Conservation (phyloP, 2,888 invertebrate genomes). For the Parnassius glacialis region DNA sequence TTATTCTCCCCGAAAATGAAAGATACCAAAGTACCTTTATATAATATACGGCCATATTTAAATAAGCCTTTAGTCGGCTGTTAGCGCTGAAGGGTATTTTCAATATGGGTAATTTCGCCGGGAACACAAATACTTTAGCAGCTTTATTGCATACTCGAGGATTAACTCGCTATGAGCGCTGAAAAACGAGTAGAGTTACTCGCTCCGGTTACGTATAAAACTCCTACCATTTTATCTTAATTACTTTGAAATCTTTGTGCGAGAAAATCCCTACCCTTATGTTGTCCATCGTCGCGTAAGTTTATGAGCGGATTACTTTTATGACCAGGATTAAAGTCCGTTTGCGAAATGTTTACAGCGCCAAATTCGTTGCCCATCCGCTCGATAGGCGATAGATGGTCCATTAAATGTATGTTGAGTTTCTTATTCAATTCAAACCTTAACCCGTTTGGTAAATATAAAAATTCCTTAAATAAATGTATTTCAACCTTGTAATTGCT, state of each 20-base stretch:
- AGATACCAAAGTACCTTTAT: conserved; percentile 46
- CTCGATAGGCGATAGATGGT: conserved; percentile 42
- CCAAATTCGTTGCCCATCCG: conserved; percentile 57
- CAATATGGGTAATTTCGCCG: conserved; percentile 79
- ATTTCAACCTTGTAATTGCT: too few species aligned
- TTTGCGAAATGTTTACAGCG: conserved; percentile 77
- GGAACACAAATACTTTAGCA: conserved; percentile 76
- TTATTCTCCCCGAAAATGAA: conserved; percentile 47
- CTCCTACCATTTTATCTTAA: conserved; percentile 78
- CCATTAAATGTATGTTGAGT: conserved; percentile 36
- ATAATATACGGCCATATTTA: conserved; percentile 59
- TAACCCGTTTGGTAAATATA: too few species aligned
- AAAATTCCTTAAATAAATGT: too few species aligned
- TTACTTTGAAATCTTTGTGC: conserved; percentile 78
- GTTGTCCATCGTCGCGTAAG: conserved; percentile 78
- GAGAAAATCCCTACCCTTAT: conserved; percentile 77
- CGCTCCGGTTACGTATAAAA: conserved; percentile 68
- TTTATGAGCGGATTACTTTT: conserved; percentile 80
- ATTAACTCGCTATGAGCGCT: conserved; percentile 76
- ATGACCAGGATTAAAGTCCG: conserved; percentile 76
- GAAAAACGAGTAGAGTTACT: conserved; percentile 66
- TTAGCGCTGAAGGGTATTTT: conserved; percentile 77
- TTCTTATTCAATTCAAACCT: background rate
- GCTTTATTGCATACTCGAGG: conserved; percentile 78
- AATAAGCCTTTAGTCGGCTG: conserved; percentile 72